Base-by-base conservation (phyloP, 2,113 vertebrate species). In the Steatornis caripensis region DNA sequence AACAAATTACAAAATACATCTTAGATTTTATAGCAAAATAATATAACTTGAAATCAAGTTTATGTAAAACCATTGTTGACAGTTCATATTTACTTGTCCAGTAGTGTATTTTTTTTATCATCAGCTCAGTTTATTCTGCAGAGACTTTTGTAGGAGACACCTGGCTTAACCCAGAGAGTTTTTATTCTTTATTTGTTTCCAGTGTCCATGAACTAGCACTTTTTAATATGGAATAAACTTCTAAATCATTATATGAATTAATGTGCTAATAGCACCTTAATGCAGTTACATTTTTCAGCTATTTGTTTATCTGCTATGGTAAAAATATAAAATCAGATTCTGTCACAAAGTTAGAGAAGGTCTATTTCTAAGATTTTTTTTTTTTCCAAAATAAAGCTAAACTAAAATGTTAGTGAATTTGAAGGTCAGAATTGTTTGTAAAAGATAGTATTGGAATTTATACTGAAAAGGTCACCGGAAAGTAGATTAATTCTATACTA, bases 1-100 rank as follows among this genome's bases (percentile, higher is more conserved):
- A 97, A 86, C 91, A 90, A 89, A 69, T 71, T 84, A 34, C 82
- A 97, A 97, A 95, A 88, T 19, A 88, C 74, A 46, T 54, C 61
- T 80, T 80, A 89, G 53, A 65, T 90, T 96, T 94, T 45, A 66
- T 18, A 86, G 49, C 11, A 91, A 91, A 54, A 65, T 5, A 39
- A 65, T 80, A 60, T 62, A 92, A 66, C 11, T 72, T 45, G 14
- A 94, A 92, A 89, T 58, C 88, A 95, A 89, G 6, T 60, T 92
- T 92, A 26, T 70, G 30, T 51, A 86, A 93, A 92, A 60, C 12
- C 11, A 32, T 13, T 62, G 62, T 36, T 87, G n/a, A 72, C 27
- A 66, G 10, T 53, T 72, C 27, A 55, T 32, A 78, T 46, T 84
- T 93, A 84, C 9, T 37, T 88, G 3, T 88, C 62, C 54, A 30